phyloP scores from a whole-genome alignment of 2,888 invertebrate species.

The Neria commutata region DNA sequence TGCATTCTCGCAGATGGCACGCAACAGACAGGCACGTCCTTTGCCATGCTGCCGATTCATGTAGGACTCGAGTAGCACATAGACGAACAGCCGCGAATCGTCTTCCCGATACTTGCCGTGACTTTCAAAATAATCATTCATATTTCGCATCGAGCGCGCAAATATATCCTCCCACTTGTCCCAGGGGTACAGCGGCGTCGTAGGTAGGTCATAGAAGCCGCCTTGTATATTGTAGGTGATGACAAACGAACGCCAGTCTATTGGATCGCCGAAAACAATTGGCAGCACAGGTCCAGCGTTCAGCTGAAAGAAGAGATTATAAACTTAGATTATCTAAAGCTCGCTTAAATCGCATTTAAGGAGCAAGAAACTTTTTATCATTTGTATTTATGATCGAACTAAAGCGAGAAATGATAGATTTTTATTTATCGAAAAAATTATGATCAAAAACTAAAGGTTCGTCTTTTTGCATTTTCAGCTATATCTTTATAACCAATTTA shows the following conservation, averaged over 20 bases:
- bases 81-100: conserved; percentile 50
- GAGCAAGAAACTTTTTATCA: no score
- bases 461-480: no score
- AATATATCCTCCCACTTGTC: conserved; percentile 54
- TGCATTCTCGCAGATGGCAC: conserved; percentile 57
- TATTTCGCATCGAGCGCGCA: conserved; percentile 41
- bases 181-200: conserved; percentile 50
- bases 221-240: conserved; percentile 46
- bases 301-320: no score
- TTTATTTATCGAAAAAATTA: no score
- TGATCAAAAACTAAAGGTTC: no score
- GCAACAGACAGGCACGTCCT: conserved; percentile 44
- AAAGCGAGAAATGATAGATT: no score
- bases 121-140: no score
- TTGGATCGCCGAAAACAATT: conserved; percentile 45
- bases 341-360: no score
- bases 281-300: conserved; percentile 45
- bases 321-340: no score
- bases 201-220: conserved; percentile 49
- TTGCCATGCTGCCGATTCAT: conserved; percentile 34
- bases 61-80: conserved; percentile 48
- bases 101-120: conserved; percentile 42
- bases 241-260: conserved; percentile 50
- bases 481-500: no score
- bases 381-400: no score